Evolutionary conservation across 2,113 vertebrate genomes (phyloP), one percentile per base, ranked within the genome.

Genomic region (Xyliphius kryptos): DNA sequence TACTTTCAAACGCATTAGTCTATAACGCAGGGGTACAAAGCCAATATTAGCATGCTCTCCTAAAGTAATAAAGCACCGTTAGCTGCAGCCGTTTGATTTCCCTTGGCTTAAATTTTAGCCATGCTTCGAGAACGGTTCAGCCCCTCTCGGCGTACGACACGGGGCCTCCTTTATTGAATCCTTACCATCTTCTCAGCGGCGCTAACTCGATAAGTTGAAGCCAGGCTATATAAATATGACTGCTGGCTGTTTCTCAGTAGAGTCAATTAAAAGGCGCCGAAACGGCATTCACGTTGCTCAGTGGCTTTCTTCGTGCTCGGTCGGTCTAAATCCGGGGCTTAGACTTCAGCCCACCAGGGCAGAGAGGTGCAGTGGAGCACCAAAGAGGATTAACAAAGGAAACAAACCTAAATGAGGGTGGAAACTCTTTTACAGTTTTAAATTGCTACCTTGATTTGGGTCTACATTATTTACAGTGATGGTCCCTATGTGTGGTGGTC

Each of bases 321-420:
- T 72, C 68, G 41, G 55, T 63, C 57, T 58, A 63, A 71, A 66
- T 63, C 56, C 20, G 32, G 62, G 69, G 17, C 61, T 53, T 52
- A 60, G 47, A 49, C 50, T 26, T 62, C 46, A 65, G 46, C 52
- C 26, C 69, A 38, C 69, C 13, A 54, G 67, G 56, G 61, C 50
- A 54, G 43, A 38, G 59, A 43, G 56, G 59, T 76, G 46, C 61
- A 36, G 56, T 66, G 58, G 55, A 63, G 46, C 70, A 40, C 67
- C 55, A 60, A 53, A 62, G 56, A 67, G 68, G 51, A 70, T 74
- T 61, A 71, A 51, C 69, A 63, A 63, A 60, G 49, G 32, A 49
- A 50, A 12, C 21, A 50, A 40, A 26, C 44, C 51, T 9, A 36
- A 49, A 19, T 37, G 40, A 41, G 65, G 69, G 62, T 43, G 11